Conservation (phyloP, 2,888 invertebrate species). For the Euclidia mi region DNA sequence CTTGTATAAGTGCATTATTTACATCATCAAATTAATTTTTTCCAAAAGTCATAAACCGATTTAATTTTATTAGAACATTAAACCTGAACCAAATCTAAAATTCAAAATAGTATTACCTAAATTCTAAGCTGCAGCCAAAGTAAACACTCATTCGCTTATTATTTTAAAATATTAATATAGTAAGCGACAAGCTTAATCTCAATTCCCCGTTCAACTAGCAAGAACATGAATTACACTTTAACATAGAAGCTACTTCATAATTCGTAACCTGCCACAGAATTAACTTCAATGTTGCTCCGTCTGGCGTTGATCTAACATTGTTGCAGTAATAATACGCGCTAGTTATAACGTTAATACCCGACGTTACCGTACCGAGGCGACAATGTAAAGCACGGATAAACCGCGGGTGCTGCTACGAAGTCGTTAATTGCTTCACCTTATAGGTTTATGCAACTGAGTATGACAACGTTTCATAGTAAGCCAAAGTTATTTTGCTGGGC, state of each 20-base stretch:
- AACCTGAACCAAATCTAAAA: too few species aligned
- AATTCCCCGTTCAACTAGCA: too few species aligned
- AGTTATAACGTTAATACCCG: slow-evolving; percentile 26
- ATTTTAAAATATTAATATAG: too few species aligned
- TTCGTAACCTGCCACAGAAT: slow-evolving; percentile 23
- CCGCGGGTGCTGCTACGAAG: slow-evolving; percentile 24
- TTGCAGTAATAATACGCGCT: slow-evolving; percentile 53
- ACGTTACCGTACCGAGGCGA: slow-evolving; percentile 31
- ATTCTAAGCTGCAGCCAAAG: too few species aligned
- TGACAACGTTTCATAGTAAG: slow-evolving; percentile 6
- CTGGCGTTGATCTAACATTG: slow-evolving; percentile 47
- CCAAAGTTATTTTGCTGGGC: neutral
- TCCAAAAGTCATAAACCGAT: too few species aligned
- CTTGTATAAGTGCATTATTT: too few species aligned
- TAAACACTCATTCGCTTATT: too few species aligned
- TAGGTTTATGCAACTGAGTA: slow-evolving; percentile 27
- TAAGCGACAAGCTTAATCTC: too few species aligned
- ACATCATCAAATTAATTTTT: too few species aligned
- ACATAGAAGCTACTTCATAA: slow-evolving; percentile 24
- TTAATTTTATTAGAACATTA: too few species aligned
- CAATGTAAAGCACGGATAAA: slow-evolving; percentile 54
- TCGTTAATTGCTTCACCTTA: slow-evolving; percentile 45
- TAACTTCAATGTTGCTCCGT: slow-evolving; percentile 32
- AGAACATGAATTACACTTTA: neutral
- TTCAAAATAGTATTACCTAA: too few species aligned